A percentile compares a stretch with the other conserved stretches of the same genome.
Conservation (phyloP, 2,888 invertebrate species). For the Torymus texanus region DNA sequence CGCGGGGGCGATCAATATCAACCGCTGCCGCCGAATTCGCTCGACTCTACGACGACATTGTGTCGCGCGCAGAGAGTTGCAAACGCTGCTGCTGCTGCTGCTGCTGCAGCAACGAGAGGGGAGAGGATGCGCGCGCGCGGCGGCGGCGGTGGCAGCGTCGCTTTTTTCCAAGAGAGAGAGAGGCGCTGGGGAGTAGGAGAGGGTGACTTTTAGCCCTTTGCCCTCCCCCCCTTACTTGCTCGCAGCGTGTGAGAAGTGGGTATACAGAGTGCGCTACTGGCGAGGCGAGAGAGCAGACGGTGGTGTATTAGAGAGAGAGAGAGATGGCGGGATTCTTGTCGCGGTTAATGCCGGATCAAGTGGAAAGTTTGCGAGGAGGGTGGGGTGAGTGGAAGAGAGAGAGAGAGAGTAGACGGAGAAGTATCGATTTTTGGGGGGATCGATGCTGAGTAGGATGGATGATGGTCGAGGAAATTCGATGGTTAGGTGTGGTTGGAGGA, state of each 20-base stretch:
- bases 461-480: too few species aligned
- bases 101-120: conserved; percentile 11
- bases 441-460: too few species aligned
- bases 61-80: conserved; percentile 35
- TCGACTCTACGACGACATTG: conserved; percentile 38
- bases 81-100: not conserved
- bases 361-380: conserved; percentile 1
- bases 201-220: too few species aligned
- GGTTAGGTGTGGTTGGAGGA: too few species aligned
- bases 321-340: not conserved
- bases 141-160: conserved; percentile 19
- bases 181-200: not conserved
- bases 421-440: too few species aligned
- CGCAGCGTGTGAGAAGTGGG: too few species aligned
- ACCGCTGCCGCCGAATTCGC: conserved; percentile 48
- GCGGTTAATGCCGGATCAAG: conserved; percentile 10
- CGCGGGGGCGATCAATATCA: conserved; percentile 54
- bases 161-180: not conserved
- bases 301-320: not conserved
- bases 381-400: not conserved
- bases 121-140: not conserved
- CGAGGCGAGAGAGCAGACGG: not conserved
- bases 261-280: too few species aligned
- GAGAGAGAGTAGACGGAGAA: too few species aligned
- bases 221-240: too few species aligned